A percentile compares a stretch with the other conserved stretches of the same genome.
These are phyloP conservation scores for Pseudomyrmex concolor DNA, from an alignment of 1,140 invertebrate species.

Conservation along the genomic window DNA sequence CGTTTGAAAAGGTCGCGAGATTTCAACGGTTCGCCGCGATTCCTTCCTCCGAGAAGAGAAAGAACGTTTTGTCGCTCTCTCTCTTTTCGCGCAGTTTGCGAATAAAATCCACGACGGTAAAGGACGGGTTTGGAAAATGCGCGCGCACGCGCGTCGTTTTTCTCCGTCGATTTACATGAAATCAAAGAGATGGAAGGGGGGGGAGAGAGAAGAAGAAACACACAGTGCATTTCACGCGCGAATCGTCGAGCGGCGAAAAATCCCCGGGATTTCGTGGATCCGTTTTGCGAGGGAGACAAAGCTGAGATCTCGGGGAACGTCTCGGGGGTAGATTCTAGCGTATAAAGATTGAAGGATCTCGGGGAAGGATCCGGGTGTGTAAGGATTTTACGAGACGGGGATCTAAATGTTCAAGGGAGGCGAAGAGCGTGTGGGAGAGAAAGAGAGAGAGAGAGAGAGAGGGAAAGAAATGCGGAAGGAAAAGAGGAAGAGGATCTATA, in stretches of 20 bases:
- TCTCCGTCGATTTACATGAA: conserved; percentile 28
- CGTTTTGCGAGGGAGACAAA: conserved; percentile 28
- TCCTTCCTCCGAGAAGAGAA: not conserved
- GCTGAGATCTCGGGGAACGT: conserved; percentile 40
- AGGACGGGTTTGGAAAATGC: not conserved
- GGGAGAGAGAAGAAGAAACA: not conserved
- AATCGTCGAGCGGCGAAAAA: conserved; percentile 37
- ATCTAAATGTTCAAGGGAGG: conserved; percentile 28
- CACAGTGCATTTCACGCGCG: conserved; percentile 23
- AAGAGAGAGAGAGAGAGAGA: not conserved
- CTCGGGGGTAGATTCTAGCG: not conserved
- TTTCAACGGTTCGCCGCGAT: not conserved
- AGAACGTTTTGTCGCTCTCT: too few species aligned
- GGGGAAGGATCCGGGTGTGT: conserved; percentile 23
- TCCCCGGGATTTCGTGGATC: conserved; percentile 29
- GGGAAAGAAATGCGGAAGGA: not conserved
- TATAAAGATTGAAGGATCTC: conserved; percentile 57
- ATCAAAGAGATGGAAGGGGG: not conserved
- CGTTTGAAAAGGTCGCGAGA: conserved; percentile 5
- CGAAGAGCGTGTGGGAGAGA: not conserved
- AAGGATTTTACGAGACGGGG: conserved; percentile 51
- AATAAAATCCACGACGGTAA: not conserved
- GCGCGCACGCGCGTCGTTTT: conserved; percentile 7
- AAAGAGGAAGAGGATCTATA: conserved; percentile 15
- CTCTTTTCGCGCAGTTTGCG: too few species aligned